Evolutionary conservation across 2,113 vertebrate species (phyloP).

Genomic region (Eublepharis macularius): DNA sequence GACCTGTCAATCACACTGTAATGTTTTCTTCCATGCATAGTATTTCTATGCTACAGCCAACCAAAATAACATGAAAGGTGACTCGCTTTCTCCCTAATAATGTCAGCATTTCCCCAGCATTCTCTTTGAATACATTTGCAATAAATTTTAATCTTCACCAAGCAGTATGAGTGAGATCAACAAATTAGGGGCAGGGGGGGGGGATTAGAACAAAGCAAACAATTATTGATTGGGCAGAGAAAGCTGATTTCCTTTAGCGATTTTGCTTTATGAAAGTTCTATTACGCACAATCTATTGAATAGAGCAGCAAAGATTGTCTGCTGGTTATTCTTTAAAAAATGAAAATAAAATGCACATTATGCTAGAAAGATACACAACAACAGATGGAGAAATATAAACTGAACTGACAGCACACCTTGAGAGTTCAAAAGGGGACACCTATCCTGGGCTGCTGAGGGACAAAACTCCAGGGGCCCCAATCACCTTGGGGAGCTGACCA

Average conservation of each 20-base stretch:
- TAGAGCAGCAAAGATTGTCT: constrained; percentile 4
- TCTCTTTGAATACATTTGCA: constrained; percentile 18
- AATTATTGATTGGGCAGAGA: neutral
- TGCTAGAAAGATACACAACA: neutral
- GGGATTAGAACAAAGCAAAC: constrained; percentile 24
- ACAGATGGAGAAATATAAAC: neutral
- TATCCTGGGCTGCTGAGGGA: too few species aligned
- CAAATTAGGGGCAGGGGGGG: too few species aligned
- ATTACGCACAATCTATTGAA: neutral
- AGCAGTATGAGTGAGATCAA: constrained; percentile 1
- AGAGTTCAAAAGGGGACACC: neutral
- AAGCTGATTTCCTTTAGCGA: constrained; percentile 10
- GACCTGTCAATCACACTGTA: constrained; percentile 23
- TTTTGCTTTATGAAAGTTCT: constrained; percentile 39
- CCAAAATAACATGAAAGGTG: neutral
- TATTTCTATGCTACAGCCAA: neutral
- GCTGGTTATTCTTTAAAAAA: neutral
- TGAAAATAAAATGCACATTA: constrained; percentile 5
- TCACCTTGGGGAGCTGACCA: too few species aligned
- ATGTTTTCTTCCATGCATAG: constrained; percentile 40
- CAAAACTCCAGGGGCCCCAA: too few species aligned
- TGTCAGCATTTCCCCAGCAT: neutral
- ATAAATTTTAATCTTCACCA: neutral
- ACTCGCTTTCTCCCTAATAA: constrained; percentile 14
- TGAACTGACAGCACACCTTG: neutral